Evolutionary conservation across 2,113 vertebrate genomes (phyloP), one percentile per base, ranked within the genome.

Genomic region (Mirounga angustirostris): DNA sequence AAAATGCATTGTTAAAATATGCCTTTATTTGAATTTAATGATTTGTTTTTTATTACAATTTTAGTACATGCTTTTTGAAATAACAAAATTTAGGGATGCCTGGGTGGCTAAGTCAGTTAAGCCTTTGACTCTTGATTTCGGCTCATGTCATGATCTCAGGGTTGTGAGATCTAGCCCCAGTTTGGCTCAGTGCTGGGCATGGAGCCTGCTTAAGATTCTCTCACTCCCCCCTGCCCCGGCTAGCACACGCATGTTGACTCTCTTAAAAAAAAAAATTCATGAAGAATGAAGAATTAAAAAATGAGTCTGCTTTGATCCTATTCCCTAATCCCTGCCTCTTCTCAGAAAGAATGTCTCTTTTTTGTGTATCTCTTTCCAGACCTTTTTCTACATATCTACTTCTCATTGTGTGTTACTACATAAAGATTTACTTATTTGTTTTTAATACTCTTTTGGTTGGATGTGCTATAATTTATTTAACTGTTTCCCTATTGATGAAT

Each of bases 11-110:
- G 36, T 80, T 63, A 81, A 95, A 94, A 67, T 87, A 26, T 94
- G 2, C 12, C 50, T 84, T 96, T 83, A 93, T 96, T 96, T 78
- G 88, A 97, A 79, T 65, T 28, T 92, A 52, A 67, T 97, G 50
- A 11, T 50, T 92, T 96, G 52, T 95, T 96, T 91, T 97, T 89
- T 18, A 63, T 76, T 94, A 56, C 9, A 81, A 40, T 69, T 89
- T 92, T 94, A 89, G 69, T 79, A 65, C 5, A 16, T 84, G 65
- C 19, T 71, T 91, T 95, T 93, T 95, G 67, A 96, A 96, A 86
- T 86, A 76, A 80, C 2, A 21, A 95, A 91, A 61, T 76, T 81
- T 89, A 85, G 33, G 65, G 33, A 33, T 67, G 65, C 65, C 33
- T 67, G 15, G 63, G 15, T 18, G 30, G 33, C 65, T 67, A 30